Percentiles rank a stretch among this genome's conserved stretches.
Conservation (phyloP, 2,888 invertebrate species). For the Heliothis peltigera region DNA sequence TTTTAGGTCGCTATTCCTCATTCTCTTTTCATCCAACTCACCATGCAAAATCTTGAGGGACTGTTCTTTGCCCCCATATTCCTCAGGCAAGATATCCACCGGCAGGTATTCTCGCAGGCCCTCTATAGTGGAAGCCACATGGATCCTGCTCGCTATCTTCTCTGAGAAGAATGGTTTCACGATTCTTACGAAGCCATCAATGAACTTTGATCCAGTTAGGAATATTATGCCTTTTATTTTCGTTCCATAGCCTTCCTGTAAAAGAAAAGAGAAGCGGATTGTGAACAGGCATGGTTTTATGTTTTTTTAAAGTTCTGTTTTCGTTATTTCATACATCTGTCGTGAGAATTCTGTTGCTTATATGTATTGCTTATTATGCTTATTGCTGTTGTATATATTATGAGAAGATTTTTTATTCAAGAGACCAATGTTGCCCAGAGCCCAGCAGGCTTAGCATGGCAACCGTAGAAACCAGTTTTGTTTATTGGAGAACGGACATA, state of each 20-base stretch:
- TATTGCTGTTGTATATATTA: too few relatives aligned
- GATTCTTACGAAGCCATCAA: constrained; percentile 73
- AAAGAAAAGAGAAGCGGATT: not conserved
- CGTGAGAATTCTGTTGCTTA: too few relatives aligned
- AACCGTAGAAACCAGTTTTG: too few relatives aligned
- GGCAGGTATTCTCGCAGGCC: constrained; percentile 61
- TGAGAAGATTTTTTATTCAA: too few relatives aligned
- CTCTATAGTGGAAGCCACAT: constrained; percentile 57
- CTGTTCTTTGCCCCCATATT: constrained; percentile 70
- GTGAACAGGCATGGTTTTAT: too few relatives aligned
- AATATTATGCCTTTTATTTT: constrained; percentile 77
- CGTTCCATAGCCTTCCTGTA: constrained; percentile 68
- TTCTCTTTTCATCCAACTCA: constrained; percentile 38
- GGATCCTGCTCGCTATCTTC: constrained; percentile 42
- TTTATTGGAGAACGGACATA: too few relatives aligned
- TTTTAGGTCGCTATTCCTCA: too few relatives aligned
- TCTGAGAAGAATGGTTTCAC: constrained; percentile 66
- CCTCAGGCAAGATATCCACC: constrained; percentile 66
- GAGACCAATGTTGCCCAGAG: too few relatives aligned
- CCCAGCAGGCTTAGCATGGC: too few relatives aligned
- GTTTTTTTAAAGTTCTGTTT: too few relatives aligned
- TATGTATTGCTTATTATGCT: too few relatives aligned
- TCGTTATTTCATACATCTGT: too few relatives aligned
- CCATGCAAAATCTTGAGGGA: constrained; percentile 51
- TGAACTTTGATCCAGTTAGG: constrained; percentile 73